phyloP scores from a whole-genome alignment of 2,797 vertebrate genomes.

The Anabas testudineus region DNA sequence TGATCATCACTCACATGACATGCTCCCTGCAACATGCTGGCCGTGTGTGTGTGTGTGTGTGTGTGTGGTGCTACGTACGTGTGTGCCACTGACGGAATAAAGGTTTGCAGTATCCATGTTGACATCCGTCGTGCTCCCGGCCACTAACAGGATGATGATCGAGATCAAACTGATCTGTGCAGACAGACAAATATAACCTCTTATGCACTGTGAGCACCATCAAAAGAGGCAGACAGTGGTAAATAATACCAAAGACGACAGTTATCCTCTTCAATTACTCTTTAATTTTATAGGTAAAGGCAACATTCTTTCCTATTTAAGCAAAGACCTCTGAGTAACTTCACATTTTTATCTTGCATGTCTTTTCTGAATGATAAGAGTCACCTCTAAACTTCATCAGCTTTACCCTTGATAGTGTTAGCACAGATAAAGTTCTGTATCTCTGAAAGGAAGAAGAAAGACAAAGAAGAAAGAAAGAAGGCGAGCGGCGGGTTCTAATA shows the following conservation, averaged over 20 bases:
- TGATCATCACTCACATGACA: conserved; percentile 71
- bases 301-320: not conserved
- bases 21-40: conserved; percentile 18
- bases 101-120: conserved; percentile 49
- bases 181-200: conserved; percentile 67
- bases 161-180: conserved; percentile 55
- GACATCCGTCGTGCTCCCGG: conserved; percentile 56
- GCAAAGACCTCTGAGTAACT: not conserved
- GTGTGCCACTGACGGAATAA: conserved; percentile 48
- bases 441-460: conserved; percentile 37
- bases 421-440: not conserved
- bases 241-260: conserved; percentile 39
- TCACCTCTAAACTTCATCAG: conserved; percentile 8
- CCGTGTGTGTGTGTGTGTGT: conserved; percentile 9
- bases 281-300: conserved; percentile 25
- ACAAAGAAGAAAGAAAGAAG: conserved; percentile 8
- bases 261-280: conserved; percentile 1
- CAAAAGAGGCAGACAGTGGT: conserved; percentile 23
- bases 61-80: conserved; percentile 9
- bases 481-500: conserved; percentile 72
- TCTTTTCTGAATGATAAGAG: conserved; percentile 4
- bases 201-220: conserved; percentile 28
- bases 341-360: not conserved
- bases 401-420: conserved; percentile 9
- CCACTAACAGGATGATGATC: conserved; percentile 53